Percentiles rank a stretch among this genome's conserved stretches.
Evolutionary conservation across 1,140 invertebrate genomes (phyloP).

Genomic region (Pseudomyrmex flavicornis): DNA sequence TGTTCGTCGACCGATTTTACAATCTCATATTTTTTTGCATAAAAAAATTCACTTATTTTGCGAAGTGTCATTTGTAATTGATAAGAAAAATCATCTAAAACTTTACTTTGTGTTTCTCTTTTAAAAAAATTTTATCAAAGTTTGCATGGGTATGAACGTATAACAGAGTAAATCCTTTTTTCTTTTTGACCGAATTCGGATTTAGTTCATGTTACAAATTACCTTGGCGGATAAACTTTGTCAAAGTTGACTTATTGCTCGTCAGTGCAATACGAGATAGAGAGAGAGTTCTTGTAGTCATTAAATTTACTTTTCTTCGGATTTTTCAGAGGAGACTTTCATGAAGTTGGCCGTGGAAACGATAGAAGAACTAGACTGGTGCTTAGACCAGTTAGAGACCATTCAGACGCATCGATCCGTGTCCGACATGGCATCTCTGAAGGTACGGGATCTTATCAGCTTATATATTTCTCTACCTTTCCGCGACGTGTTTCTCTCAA

Average conservation of each 20-base stretch:
- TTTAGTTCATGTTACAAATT: not conserved
- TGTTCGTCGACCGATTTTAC: too few relatives aligned
- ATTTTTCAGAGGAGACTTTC: slow-evolving; percentile 93
- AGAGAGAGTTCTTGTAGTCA: not conserved
- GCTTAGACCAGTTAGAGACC: slow-evolving; percentile 99
- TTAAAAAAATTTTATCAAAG: not conserved
- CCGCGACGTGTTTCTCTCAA: slow-evolving; percentile 6
- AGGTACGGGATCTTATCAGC: slow-evolving; percentile 87
- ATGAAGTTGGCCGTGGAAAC: slow-evolving; percentile 97
- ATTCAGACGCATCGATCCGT: slow-evolving; percentile 99
- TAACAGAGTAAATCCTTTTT: not conserved
- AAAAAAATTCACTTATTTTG: not conserved
- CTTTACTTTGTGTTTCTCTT: not conserved
- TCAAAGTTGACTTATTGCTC: slow-evolving; percentile 17
- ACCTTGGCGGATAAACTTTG: slow-evolving; percentile 12
- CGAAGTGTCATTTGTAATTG: not conserved
- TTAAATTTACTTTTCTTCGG: slow-evolving; percentile 20
- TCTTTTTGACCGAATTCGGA: not conserved
- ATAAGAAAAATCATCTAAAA: not conserved
- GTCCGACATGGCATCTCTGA: slow-evolving; percentile 99
- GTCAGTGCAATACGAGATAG: not conserved
- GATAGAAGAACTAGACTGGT: slow-evolving; percentile 99
- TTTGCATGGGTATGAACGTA: not conserved
- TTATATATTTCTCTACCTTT: slow-evolving; percentile 31
- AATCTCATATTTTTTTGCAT: too few relatives aligned